Percentiles rank a stretch among this genome's conserved stretches.
phyloP scores from a whole-genome alignment of 2,797 vertebrate genomes.

The Capromys pilorides region DNA sequence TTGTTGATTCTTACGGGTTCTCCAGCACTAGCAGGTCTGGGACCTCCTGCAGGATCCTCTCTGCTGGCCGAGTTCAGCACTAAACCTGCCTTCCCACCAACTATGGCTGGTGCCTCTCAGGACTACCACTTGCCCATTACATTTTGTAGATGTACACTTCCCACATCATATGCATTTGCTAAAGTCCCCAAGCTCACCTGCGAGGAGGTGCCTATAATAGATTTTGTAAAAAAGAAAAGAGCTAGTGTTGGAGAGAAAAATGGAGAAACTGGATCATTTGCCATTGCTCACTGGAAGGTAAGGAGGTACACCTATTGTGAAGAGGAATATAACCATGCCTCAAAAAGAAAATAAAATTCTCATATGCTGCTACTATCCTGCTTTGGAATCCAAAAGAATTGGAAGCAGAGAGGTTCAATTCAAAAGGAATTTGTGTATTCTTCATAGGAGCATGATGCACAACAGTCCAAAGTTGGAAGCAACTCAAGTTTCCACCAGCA shows the following conservation, averaged over 20 bases:
- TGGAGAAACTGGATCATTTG: neutral
- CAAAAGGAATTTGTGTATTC: neutral
- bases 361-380: neutral
- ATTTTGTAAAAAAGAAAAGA: neutral
- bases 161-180: neutral
- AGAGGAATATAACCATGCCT: neutral
- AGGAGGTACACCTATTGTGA: neutral
- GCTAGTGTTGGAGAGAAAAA: neutral
- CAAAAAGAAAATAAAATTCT: neutral
- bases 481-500: neutral
- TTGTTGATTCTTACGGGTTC: neutral
- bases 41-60: neutral
- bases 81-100: neutral
- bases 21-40: neutral
- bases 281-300: neutral
- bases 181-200: neutral
- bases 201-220: neutral
- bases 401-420: slow-evolving; percentile 47
- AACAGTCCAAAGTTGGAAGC: neutral
- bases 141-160: neutral
- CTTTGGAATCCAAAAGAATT: neutral
- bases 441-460: neutral
- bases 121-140: neutral
- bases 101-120: neutral
- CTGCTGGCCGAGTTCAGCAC: neutral